Conservation (phyloP, 1,140 invertebrate species). For the Diorhabda sublineata region DNA sequence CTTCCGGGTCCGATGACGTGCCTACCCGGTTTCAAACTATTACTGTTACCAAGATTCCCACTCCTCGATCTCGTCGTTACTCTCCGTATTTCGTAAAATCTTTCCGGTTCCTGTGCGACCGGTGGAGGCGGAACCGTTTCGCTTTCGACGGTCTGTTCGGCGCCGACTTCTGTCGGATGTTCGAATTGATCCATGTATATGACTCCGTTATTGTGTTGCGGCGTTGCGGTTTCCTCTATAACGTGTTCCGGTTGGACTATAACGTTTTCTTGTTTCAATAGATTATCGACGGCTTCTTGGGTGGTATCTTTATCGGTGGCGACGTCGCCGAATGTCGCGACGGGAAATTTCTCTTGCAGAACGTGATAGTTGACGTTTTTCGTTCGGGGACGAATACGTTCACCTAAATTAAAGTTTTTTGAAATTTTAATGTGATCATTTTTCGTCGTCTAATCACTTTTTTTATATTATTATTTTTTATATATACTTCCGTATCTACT, state of each 20-base stretch:
- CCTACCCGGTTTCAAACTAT: slow-evolving; percentile 38
- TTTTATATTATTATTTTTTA: too few relatives aligned
- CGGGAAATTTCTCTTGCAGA: slow-evolving; percentile 44
- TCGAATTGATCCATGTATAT: slow-evolving; percentile 29
- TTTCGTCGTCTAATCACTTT: too few relatives aligned
- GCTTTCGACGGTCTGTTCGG: slow-evolving; percentile 34
- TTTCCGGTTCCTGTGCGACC: slow-evolving; percentile 21
- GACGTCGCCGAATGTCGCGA: slow-evolving; percentile 45
- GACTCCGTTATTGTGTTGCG: slow-evolving; percentile 31
- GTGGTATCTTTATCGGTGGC: slow-evolving; percentile 33
- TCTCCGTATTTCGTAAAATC: not conserved
- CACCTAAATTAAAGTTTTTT: slow-evolving; percentile 27
- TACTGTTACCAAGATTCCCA: slow-evolving; percentile 29
- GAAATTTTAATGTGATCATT: too few relatives aligned
- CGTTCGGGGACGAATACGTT: slow-evolving; percentile 56
- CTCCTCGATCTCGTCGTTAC: slow-evolving; percentile 22
- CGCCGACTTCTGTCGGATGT: slow-evolving; percentile 34
- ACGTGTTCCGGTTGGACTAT: not conserved
- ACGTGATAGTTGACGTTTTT: slow-evolving; percentile 63
- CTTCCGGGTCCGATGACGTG: slow-evolving; percentile 43
- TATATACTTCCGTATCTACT: too few relatives aligned
- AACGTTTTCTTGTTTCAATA: slow-evolving; percentile 32
- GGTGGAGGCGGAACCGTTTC: slow-evolving; percentile 26
- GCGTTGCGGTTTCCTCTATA: not conserved
- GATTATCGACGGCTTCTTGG: slow-evolving; percentile 37